Percentiles rank a stretch among this genome's conserved stretches.
phyloP scores from a whole-genome alignment of 1,140 invertebrate species.

The Drosophila subobscura region DNA sequence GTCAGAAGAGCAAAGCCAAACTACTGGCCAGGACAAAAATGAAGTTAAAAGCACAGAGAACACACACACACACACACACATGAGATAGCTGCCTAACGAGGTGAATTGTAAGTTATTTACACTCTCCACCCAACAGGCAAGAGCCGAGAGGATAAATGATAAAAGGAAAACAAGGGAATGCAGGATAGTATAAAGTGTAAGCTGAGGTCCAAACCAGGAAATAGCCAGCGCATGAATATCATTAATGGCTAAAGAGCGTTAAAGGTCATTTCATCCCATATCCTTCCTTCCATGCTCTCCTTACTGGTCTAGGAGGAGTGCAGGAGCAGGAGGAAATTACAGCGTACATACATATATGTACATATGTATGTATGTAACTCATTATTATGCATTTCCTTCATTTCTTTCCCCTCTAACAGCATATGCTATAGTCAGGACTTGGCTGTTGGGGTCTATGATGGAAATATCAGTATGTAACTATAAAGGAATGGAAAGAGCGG shows the following conservation, averaged over 20 bases:
- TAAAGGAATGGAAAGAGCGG: too few species aligned
- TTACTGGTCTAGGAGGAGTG: slow-evolving; percentile 4
- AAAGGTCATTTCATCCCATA: slow-evolving; percentile 40
- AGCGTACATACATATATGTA: background rate
- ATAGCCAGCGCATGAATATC: slow-evolving; percentile 70
- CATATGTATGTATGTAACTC: slow-evolving; percentile 9
- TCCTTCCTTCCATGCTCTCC: slow-evolving; percentile 6
- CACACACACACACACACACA: slow-evolving; percentile 55
- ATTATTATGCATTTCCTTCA: slow-evolving; percentile 18
- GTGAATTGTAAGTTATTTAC: slow-evolving; percentile 81
- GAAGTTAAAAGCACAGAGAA: slow-evolving; percentile 14
- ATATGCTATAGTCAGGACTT: background rate
- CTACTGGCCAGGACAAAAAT: slow-evolving; percentile 46
- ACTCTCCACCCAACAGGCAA: slow-evolving; percentile 44
- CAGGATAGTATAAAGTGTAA: slow-evolving; percentile 21
- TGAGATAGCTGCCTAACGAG: slow-evolving; percentile 66
- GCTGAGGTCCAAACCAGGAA: slow-evolving; percentile 57
- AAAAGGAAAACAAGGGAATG: slow-evolving; percentile 30
- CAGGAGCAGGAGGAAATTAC: background rate
- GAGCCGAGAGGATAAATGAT: slow-evolving; percentile 24
- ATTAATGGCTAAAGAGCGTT: slow-evolving; percentile 68
- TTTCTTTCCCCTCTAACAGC: background rate
- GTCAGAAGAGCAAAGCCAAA: slow-evolving; percentile 65
- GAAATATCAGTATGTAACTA: background rate
- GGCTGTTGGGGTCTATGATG: background rate